Evolutionary conservation across 2,797 vertebrate genomes (phyloP).

Genomic region (Scarus forsteni): DNA sequence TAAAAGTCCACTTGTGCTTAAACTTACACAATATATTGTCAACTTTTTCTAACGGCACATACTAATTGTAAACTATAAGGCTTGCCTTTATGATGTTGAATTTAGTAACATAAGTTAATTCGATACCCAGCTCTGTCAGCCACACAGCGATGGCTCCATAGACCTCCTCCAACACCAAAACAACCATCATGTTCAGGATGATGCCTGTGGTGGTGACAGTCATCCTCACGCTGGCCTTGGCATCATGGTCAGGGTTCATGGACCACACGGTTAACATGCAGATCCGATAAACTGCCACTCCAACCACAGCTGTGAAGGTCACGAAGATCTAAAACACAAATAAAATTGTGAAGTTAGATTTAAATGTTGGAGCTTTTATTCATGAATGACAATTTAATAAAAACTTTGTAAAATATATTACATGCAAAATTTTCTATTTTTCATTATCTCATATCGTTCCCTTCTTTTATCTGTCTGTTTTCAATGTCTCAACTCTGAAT

Average conservation of each 20-base stretch:
- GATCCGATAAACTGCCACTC: constrained; percentile 94
- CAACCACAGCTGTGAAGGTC: constrained; percentile 94
- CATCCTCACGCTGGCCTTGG: constrained; percentile 91
- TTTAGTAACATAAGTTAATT: background rate
- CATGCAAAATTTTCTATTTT: no score
- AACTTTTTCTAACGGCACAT: no score
- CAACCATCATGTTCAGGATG: constrained; percentile 96
- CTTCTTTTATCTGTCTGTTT: background rate
- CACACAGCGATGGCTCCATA: constrained; percentile 94
- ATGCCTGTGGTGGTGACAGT: constrained; percentile 96
- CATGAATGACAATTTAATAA: no score
- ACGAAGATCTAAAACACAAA: constrained; percentile 86
- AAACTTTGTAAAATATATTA: no score
- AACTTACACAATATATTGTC: no score
- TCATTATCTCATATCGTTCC: no score
- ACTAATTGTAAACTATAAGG: background rate
- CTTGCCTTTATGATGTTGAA: background rate
- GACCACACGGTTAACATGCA: constrained; percentile 93
- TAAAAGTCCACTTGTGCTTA: no score
- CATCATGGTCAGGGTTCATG: constrained; percentile 89
- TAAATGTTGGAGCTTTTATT: no score
- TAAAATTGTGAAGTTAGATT: background rate
- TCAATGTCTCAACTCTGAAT: background rate
- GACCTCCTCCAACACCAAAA: constrained; percentile 96
- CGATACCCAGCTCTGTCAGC: constrained; percentile 95